A percentile compares a stretch with the other conserved stretches of the same genome.
These are phyloP conservation scores for Anguilla obscura DNA, from an alignment of 2,797 vertebrate genomes.

Conservation along the genomic window DNA sequence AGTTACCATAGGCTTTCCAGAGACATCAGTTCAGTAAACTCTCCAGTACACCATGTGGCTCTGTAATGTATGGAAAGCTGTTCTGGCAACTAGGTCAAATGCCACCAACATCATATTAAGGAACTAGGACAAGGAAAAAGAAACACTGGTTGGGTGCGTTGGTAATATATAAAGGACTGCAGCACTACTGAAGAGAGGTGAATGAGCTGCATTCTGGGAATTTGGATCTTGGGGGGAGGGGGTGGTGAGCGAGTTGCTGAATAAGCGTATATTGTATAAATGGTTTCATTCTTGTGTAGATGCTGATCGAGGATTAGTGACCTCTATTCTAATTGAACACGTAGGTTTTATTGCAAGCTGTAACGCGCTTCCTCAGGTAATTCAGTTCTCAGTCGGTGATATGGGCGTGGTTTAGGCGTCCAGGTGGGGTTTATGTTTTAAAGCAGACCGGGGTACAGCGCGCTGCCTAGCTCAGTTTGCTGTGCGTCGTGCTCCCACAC, in stretches of 20 bases:
- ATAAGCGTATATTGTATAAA: neutral
- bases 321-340: no score
- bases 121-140: no score
- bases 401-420: neutral
- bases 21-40: neutral
- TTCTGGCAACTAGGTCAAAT: no score
- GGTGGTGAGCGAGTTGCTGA: neutral
- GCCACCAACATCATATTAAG: no score
- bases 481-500: neutral
- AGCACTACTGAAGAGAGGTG: neutral
- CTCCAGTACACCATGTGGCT: neutral
- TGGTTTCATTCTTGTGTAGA: neutral
- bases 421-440: neutral
- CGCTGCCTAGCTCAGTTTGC: neutral
- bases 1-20: neutral
- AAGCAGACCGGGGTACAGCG: neutral
- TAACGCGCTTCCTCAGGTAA: neutral
- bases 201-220: no score
- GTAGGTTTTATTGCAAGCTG: neutral
- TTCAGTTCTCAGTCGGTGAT: neutral
- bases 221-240: no score
- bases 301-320: no score
- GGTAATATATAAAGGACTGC: neutral
- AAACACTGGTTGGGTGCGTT: no score
- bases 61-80: no score